A percentile compares a stretch with the other conserved stretches of the same genome.
Evolutionary conservation across 2,113 vertebrate genomes (phyloP).

Genomic region (Pedionomus torquatus): DNA sequence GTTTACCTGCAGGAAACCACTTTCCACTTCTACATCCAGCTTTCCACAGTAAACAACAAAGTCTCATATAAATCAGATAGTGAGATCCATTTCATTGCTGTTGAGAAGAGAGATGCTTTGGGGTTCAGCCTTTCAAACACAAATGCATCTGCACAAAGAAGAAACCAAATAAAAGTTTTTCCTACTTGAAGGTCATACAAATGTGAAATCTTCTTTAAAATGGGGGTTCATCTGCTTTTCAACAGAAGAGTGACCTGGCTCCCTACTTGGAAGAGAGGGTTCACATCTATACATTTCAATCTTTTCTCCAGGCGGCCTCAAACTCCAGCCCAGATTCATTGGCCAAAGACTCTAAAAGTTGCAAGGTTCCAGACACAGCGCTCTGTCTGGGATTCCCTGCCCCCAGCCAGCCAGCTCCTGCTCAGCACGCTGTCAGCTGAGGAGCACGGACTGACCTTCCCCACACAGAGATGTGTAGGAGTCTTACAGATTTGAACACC

Average conservation of each 20-base stretch:
- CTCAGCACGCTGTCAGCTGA: background rate
- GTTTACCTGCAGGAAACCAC: background rate
- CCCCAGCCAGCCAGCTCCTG: background rate
- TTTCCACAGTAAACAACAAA: background rate
- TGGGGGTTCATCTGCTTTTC: background rate
- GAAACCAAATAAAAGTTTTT: background rate
- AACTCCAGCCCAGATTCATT: background rate
- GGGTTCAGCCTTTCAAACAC: background rate
- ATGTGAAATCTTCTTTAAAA: background rate
- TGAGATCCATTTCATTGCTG: background rate
- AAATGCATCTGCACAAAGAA: background rate
- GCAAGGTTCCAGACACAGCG: background rate
- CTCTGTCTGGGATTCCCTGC: background rate
- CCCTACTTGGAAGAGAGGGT: background rate
- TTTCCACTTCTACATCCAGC: background rate
- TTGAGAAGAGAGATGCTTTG: background rate
- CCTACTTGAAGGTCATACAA: background rate
- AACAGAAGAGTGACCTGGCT: background rate
- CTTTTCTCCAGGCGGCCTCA: background rate
- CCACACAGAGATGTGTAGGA: fast-evolving
- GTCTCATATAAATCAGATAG: background rate
- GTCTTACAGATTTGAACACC: background rate
- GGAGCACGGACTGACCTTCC: background rate
- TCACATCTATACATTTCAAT: background rate
- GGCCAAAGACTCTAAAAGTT: background rate